These are phyloP conservation scores for Spilarctia lutea DNA, from an alignment of 2,888 invertebrate genomes.

Conservation along the genomic window DNA sequence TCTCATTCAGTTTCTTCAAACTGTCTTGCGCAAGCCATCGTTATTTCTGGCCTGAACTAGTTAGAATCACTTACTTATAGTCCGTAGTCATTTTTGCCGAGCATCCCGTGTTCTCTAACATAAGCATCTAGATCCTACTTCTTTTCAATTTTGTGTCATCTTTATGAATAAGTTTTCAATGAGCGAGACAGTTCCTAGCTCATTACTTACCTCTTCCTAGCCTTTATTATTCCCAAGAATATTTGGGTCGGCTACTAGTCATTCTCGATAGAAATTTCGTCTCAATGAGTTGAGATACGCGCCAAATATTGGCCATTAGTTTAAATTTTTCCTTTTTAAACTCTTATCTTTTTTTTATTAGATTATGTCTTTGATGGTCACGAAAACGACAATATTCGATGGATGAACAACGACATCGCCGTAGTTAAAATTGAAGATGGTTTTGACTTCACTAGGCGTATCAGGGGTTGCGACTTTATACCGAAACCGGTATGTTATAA, in stretches of 20 bases:
- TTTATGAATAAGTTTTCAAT: neutral
- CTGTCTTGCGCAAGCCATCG: too few species aligned
- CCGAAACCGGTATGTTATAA: constrained; percentile 77
- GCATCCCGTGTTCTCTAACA: neutral
- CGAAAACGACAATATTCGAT: constrained; percentile 77
- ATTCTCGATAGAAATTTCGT: neutral
- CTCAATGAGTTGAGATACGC: neutral
- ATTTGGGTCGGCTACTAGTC: too few species aligned
- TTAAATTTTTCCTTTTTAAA: neutral
- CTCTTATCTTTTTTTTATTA: constrained; percentile 30
- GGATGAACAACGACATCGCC: constrained; percentile 82
- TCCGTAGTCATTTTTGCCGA: neutral
- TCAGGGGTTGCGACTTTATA: constrained; percentile 75
- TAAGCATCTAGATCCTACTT: neutral
- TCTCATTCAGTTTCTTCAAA: too few species aligned
- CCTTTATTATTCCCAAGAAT: too few species aligned
- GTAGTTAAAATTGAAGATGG: constrained; percentile 77
- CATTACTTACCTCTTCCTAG: too few species aligned
- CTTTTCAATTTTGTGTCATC: neutral
- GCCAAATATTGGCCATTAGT: neutral
- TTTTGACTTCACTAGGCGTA: constrained; percentile 72
- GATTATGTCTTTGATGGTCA: constrained; percentile 80
- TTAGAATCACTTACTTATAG: neutral
- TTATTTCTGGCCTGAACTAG: neutral
- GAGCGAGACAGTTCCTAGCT: neutral